Percentiles rank a stretch among this genome's conserved stretches.
phyloP scores from a whole-genome alignment of 2,113 vertebrate species.

The Antechinus flavipes region DNA sequence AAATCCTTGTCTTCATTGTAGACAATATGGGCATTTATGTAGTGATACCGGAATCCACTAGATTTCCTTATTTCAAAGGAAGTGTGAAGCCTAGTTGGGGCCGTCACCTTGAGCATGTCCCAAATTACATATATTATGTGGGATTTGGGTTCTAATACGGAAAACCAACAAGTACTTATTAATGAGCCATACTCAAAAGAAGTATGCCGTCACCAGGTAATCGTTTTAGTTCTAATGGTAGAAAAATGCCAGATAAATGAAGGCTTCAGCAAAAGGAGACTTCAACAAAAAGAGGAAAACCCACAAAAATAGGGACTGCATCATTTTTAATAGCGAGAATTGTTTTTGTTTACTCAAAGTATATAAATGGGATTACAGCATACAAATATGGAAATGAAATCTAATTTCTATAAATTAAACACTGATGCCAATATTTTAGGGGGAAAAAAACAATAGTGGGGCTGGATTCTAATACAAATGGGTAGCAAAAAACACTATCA shows the following conservation, averaged over 20 bases:
- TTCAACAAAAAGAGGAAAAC: constrained; percentile 70
- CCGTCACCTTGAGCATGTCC: constrained; percentile 24
- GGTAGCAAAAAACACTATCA: constrained; percentile 78
- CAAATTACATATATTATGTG: constrained; percentile 37
- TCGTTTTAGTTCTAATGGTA: constrained; percentile 47
- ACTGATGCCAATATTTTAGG: constrained; percentile 73
- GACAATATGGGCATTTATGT: constrained; percentile 4
- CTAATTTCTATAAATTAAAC: constrained; percentile 77
- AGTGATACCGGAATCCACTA: not conserved
- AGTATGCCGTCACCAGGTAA: constrained; percentile 45
- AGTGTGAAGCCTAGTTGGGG: constrained; percentile 39
- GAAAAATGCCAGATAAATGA: constrained; percentile 61
- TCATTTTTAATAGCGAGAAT: constrained; percentile 47
- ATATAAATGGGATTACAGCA: constrained; percentile 49
- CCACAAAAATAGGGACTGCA: constrained; percentile 59
- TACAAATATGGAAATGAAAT: constrained; percentile 72
- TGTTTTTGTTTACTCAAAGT: constrained; percentile 62
- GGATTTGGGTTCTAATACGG: constrained; percentile 52
- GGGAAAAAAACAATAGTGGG: constrained; percentile 70
- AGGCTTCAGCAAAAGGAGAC: constrained; percentile 57
- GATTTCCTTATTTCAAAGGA: constrained; percentile 2
- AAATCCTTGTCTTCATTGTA: constrained; percentile 46
- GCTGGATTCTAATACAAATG: constrained; percentile 70
- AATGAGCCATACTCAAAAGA: constrained; percentile 53
- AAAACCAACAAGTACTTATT: constrained; percentile 69